Evolutionary conservation across 2,797 vertebrate genomes (phyloP).

Genomic region (Tolypeutes matacus): DNA sequence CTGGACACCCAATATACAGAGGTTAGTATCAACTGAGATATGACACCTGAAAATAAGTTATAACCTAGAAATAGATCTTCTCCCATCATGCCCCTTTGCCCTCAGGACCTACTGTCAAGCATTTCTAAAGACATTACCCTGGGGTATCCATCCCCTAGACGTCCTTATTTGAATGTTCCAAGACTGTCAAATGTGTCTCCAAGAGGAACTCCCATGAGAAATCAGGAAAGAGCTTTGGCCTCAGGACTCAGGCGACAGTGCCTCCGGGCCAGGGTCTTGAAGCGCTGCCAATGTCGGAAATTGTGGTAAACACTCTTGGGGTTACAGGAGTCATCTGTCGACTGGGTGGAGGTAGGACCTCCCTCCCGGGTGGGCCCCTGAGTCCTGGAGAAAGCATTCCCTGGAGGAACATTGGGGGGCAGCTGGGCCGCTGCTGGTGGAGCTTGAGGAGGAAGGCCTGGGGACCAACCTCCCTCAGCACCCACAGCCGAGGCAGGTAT

Average conservation of each 20-base stretch:
- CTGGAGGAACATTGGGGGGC: neutral
- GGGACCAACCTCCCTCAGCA: neutral
- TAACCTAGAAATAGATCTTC: no score
- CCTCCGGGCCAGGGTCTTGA: constrained; percentile 70
- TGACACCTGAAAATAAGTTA: neutral
- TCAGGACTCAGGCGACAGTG: constrained; percentile 71
- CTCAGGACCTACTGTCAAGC: neutral
- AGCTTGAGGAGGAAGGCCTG: no score
- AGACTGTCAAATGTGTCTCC: rapidly evolving
- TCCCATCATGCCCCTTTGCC: neutral
- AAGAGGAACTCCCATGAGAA: constrained; percentile 80
- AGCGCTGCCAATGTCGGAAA: constrained; percentile 80
- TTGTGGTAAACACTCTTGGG: constrained; percentile 80
- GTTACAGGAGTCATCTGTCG: constrained; percentile 41
- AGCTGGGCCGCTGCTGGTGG: neutral
- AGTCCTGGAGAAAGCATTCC: neutral
- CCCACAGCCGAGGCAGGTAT: neutral
- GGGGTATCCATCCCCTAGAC: neutral
- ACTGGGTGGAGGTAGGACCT: neutral
- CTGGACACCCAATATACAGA: no score
- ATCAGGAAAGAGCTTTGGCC: constrained; percentile 79
- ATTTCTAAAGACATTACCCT: neutral
- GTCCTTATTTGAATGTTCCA: no score
- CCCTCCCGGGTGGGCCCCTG: neutral
- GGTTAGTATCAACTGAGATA: rapidly evolving